Evolutionary conservation across 37 sponge, comb jelly and placozoan species (phyloP).

Genomic region (Diacarnus erythraeanus): DNA sequence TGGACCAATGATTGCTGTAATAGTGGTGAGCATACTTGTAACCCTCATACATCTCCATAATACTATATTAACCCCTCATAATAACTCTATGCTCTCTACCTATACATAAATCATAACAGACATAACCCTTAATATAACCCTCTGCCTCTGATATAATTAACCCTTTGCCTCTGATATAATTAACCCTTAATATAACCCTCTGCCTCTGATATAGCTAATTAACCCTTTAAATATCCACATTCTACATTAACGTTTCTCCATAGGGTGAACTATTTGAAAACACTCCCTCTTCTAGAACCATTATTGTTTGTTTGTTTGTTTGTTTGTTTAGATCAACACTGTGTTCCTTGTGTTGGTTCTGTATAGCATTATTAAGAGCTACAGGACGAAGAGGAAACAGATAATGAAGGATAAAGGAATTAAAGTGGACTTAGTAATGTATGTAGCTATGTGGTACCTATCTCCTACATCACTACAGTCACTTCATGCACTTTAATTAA

Average conservation of each 20-base stretch:
- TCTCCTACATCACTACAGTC: too few relatives aligned
- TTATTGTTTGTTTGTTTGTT: neutral
- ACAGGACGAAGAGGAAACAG: neutral
- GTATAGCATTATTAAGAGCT: neutral
- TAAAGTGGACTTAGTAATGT: too few relatives aligned
- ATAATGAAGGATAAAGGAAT: neutral
- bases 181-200: neutral
- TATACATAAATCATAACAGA: too few relatives aligned
- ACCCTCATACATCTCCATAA: too few relatives aligned
- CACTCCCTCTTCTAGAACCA: neutral
- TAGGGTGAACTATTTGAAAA: neutral
- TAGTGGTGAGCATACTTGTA: constrained; percentile 14
- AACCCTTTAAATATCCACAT: neutral
- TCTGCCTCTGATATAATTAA: neutral
- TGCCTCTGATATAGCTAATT: neutral
- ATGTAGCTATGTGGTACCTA: too few relatives aligned
- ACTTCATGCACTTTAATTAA: too few relatives aligned
- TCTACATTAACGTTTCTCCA: neutral
- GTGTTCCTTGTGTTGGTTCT: constrained; percentile 34
- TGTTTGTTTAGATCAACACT: constrained; percentile 29
- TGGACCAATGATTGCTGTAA: constrained; percentile 44
- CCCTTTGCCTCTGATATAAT: neutral
- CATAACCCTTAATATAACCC: neutral
- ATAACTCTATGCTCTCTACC: constrained; percentile 5
- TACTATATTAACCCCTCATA: too few relatives aligned